Base-by-base conservation (phyloP, 2,797 vertebrate genomes). In the Clarias fuscus region DNA sequence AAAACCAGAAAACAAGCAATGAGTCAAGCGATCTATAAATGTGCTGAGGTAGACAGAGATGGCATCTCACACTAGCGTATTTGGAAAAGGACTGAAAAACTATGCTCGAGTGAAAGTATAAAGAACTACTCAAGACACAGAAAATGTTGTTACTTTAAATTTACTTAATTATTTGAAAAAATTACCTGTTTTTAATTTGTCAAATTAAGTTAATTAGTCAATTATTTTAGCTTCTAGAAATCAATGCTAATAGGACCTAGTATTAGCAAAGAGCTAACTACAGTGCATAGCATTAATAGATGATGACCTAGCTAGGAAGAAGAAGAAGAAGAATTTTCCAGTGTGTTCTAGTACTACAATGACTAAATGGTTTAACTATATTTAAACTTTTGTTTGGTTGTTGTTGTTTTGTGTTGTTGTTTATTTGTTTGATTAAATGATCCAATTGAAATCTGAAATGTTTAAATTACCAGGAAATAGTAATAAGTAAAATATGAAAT, bases 1-100 rank as follows among this genome's bases (percentile, higher is more conserved):
- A 85, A 85, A 88, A 75, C 62, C 80, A 62, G 56, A 82, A 65
- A 67, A 75, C 37, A 73, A 82, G 27, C 78, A 48, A 48, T 65
- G 78, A 81, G 11, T 65, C 37, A 82, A 17, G n/a, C 5, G 18
- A 82, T 68, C 40, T 82, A 82, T 68, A 53, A 82, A 82, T 53
- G 62, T 22, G 62, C 62, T 82, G 64, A 82, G 2, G n/a, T 30
- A 20, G n/a, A 64, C 15, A 67, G 24, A 48, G 64, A 53, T n/a
- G 30, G 17, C 20, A 33, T 53, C 18, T 68, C 20, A 8, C 22
- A 53, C 5, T 43, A 17, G 24, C 48, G 33, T 7, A 22, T 27
- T n/a, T 3, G 30, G 17, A 14, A 56, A 68, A 65, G 15, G 13
- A 33, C 17, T 2, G 10, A 56, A n/a, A 82, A 48, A 81, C 27